phyloP scores from a whole-genome alignment of 2,888 invertebrate genomes.

The Nymphalis c-album region DNA sequence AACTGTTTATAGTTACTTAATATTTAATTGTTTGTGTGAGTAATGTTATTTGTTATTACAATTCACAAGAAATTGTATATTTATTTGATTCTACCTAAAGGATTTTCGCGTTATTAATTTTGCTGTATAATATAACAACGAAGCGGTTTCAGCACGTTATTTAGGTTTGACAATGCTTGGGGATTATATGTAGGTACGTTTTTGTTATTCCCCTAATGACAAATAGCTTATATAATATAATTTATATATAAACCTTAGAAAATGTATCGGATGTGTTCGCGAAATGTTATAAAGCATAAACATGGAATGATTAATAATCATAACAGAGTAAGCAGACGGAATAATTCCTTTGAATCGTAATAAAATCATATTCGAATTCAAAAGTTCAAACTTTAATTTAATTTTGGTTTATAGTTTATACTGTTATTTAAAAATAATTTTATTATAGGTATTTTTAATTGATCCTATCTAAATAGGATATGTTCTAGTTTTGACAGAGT shows the following conservation, averaged over 20 bases:
- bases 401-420: neutral
- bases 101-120: too few relatives aligned
- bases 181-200: too few relatives aligned
- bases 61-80: conserved; percentile 7
- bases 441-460: neutral
- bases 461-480: neutral
- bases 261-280: neutral
- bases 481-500: neutral
- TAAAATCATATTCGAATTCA: neutral
- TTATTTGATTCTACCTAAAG: neutral
- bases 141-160: too few relatives aligned
- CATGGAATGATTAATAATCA: conserved; percentile 14
- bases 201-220: too few relatives aligned
- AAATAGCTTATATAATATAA: too few relatives aligned
- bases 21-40: neutral
- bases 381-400: neutral
- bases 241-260: neutral
- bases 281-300: conserved; percentile 11
- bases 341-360: conserved; percentile 7
- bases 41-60: conserved; percentile 1
- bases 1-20: neutral
- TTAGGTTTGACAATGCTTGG: too few relatives aligned
- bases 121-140: too few relatives aligned
- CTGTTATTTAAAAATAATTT: too few relatives aligned
- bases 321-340: conserved; percentile 8